Evolutionary conservation across 2,113 vertebrate genomes (phyloP), one percentile per base, ranked within the genome.

Genomic region (Onychorhynchus coronatus): DNA sequence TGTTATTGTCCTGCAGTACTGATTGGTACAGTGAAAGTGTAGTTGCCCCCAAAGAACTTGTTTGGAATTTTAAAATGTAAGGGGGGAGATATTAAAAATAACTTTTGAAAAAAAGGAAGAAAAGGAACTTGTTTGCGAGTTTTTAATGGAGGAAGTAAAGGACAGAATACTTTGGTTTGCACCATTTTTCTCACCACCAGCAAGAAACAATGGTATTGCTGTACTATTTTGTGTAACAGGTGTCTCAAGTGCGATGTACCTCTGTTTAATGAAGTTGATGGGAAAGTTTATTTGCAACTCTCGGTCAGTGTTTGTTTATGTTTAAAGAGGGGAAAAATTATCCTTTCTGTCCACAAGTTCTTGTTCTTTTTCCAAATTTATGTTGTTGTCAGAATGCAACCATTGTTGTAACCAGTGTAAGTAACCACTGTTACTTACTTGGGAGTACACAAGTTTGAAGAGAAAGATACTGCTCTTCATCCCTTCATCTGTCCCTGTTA

Each of bases 41-140:
- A 95, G 95, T 95, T 96, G 74, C 72, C 50, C 39, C 83, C 72
- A 95, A 61, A 86, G 89, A 91, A 77, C 77, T 79, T 94, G 73
- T 13, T 89, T 56, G 66, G 87, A 86, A 96, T 68, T 95, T 37
- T 94, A 87, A 97, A 81, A 70, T 96, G 93, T 96, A 96, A 96
- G 85, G 91, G 85, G 89, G 91, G 33, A 22, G 9, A 77, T 97
- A 97, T 97, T 97, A 97, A 98, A 96, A 98, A 63, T 53, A 95
- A 82, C 85, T 95, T 95, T 0, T 59, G 94, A 94, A 90, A 95
- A 95, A 93, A 31, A 18, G 7, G 52, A 92, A 78, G 91, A 91
- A 91, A 72, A 72, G 28, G 21, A 25, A 55, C 81, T 91, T 92
- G 58, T 94, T 70, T 90, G 67, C 58, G 55, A 76, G 78, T 81